phyloP scores from a whole-genome alignment of 2,113 vertebrate species.

The Antechinus stuartii region DNA sequence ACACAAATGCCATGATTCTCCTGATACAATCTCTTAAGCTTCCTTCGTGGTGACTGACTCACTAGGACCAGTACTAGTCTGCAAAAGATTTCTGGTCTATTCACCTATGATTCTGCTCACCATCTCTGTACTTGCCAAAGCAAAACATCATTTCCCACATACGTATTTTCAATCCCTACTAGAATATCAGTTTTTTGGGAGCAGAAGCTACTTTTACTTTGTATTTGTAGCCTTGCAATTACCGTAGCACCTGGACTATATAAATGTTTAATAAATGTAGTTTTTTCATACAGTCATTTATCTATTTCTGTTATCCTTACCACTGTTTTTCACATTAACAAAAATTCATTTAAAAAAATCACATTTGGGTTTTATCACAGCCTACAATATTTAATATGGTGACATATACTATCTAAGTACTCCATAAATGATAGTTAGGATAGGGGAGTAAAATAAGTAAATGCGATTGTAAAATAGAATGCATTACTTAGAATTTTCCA shows the following conservation, averaged over 20 bases:
- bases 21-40: not conserved
- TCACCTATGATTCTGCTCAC: not conserved
- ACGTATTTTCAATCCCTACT: not conserved
- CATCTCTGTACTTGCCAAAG: not conserved
- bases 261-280: not conserved
- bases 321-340: not conserved
- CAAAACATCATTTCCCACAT: not conserved
- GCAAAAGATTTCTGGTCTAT: not conserved
- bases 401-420: not conserved
- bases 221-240: not conserved
- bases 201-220: not conserved
- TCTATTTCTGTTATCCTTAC: not conserved
- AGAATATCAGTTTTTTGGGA: not conserved
- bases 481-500: not conserved
- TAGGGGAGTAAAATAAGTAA: not conserved
- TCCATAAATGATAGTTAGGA: not conserved
- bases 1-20: not conserved
- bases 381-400: not conserved
- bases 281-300: not conserved
- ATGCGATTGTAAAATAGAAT: not conserved
- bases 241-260: not conserved
- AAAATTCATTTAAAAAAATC: not conserved
- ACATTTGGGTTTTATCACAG: not conserved
- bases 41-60: not conserved
- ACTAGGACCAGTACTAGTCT: not conserved